Evolutionary conservation across 2,888 invertebrate genomes (phyloP).

Genomic region (Arrhopalites spinosus): DNA sequence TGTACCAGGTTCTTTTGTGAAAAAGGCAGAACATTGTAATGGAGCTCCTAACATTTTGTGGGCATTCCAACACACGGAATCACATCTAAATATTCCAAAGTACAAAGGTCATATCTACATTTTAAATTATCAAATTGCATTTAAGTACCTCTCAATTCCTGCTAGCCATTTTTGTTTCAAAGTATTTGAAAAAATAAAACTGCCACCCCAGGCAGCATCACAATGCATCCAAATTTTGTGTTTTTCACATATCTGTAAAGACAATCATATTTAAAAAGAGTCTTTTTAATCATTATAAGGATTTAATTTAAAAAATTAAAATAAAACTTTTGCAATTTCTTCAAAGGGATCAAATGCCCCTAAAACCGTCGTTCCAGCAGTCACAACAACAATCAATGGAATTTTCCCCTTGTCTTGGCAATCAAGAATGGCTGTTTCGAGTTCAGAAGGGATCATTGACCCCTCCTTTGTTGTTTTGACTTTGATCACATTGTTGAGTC

Average conservation of each 20-base stretch:
- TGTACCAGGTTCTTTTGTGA: slow-evolving; percentile 63
- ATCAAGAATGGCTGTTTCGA: slow-evolving; percentile 66
- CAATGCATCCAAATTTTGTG: slow-evolving; percentile 80
- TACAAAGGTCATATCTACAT: neutral
- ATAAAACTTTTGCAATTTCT: slow-evolving; percentile 66
- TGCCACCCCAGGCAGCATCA: slow-evolving; percentile 83
- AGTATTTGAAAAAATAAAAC: slow-evolving; percentile 71
- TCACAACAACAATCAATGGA: slow-evolving; percentile 75
- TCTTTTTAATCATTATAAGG: too few relatives aligned
- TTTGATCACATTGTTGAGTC: slow-evolving; percentile 71
- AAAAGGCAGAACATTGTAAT: slow-evolving; percentile 75
- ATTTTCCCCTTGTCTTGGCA: slow-evolving; percentile 60
- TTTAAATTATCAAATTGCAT: neutral
- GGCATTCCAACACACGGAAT: slow-evolving; percentile 84
- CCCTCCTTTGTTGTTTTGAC: slow-evolving; percentile 72
- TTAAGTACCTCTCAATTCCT: slow-evolving; percentile 68
- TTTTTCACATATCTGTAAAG: slow-evolving; percentile 65
- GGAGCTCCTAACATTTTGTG: slow-evolving; percentile 84
- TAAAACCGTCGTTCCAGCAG: slow-evolving; percentile 80
- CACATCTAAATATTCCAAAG: slow-evolving; percentile 63
- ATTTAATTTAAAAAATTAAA: too few relatives aligned
- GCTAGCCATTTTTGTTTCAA: slow-evolving; percentile 65
- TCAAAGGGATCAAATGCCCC: slow-evolving; percentile 80
- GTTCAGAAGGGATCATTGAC: slow-evolving; percentile 68
- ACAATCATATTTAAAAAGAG: neutral